phyloP scores from a whole-genome alignment of 2,113 vertebrate genomes.

The Lophius piscatorius region DNA sequence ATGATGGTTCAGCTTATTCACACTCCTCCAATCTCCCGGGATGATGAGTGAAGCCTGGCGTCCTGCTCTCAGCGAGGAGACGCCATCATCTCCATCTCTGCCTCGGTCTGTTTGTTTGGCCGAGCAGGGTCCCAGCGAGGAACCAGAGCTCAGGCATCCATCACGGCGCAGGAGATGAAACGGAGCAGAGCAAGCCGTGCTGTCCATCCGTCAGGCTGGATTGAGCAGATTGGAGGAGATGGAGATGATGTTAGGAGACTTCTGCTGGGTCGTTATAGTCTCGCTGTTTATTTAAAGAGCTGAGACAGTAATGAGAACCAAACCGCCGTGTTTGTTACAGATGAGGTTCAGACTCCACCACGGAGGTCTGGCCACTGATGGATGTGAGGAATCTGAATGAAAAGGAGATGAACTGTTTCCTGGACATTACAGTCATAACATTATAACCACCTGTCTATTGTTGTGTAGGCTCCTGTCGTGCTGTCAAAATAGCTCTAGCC shows the following conservation, averaged over 20 bases:
- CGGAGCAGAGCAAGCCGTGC: slow-evolving; percentile 61
- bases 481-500: no score
- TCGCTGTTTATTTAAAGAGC: slow-evolving; percentile 77
- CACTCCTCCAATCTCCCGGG: slow-evolving; percentile 21
- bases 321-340: slow-evolving; percentile 71
- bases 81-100: slow-evolving; percentile 61
- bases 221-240: slow-evolving; percentile 30
- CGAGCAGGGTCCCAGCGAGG: slow-evolving; percentile 68
- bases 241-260: slow-evolving; percentile 57
- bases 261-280: slow-evolving; percentile 62
- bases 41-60: slow-evolving; percentile 55
- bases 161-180: slow-evolving; percentile 63
- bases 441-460: no score
- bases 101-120: slow-evolving; percentile 74
- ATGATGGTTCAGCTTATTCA: slow-evolving; percentile 48
- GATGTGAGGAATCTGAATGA: slow-evolving; percentile 36
- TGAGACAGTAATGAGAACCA: slow-evolving; percentile 74
- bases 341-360: slow-evolving; percentile 66
- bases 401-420: slow-evolving; percentile 35
- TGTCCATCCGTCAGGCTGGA: slow-evolving; percentile 66
- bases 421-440: slow-evolving; percentile 31
- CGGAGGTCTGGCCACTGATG: slow-evolving; percentile 59
- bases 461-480: no score
- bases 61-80: slow-evolving; percentile 12
- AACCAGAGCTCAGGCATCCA: slow-evolving; percentile 66